Conservation (phyloP, 2,797 vertebrate species). For the Myotis planiceps region DNA sequence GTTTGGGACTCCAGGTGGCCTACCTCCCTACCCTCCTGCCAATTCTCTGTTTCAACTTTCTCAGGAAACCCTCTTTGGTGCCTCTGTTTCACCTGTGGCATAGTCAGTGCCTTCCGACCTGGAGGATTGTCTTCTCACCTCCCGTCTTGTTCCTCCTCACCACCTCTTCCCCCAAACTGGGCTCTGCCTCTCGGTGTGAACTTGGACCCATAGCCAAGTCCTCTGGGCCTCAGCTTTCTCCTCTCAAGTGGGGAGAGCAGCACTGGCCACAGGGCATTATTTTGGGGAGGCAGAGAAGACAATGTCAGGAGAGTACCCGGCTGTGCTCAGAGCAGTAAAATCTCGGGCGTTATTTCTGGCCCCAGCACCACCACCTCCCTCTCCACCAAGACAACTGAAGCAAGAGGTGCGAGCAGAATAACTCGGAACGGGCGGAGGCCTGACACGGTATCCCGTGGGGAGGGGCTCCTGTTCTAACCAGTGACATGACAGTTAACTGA, state of each 20-base stretch:
- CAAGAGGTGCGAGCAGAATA: not conserved
- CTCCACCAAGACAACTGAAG: not conserved
- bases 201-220: not conserved
- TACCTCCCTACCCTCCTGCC: not conserved
- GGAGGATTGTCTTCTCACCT: not conserved
- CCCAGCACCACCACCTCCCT: not conserved
- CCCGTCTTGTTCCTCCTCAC: not conserved
- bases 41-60: not conserved
- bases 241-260: not conserved
- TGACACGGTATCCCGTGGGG: too few relatives aligned
- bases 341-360: not conserved
- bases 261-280: rapidly evolving
- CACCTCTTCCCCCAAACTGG: not conserved
- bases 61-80: not conserved
- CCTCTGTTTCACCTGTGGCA: not conserved
- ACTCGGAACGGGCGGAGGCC: not conserved
- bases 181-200: not conserved
- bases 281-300: not conserved
- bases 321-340: not conserved
- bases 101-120: not conserved
- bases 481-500: not conserved
- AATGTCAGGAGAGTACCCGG: not conserved
- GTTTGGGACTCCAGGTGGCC: not conserved
- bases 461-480: not conserved
- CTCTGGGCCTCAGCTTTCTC: not conserved